These are phyloP conservation scores for Bombus huntii DNA, from an alignment of 1,140 invertebrate species.

Conservation along the genomic window DNA sequence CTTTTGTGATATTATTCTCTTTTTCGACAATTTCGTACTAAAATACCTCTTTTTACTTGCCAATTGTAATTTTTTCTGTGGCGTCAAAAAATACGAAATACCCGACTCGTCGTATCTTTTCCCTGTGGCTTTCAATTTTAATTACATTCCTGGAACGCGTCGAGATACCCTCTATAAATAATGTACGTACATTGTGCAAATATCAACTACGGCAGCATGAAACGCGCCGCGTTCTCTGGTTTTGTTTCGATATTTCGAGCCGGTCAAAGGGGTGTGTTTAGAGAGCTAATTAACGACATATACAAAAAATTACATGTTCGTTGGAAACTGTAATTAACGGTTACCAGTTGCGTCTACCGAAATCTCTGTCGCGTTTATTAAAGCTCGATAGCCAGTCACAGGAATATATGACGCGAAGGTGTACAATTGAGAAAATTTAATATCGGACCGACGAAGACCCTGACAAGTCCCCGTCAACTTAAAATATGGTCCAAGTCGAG, in stretches of 20 bases:
- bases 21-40: background rate
- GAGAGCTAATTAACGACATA: constrained; percentile 37
- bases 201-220: too few species aligned
- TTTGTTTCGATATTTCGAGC: background rate
- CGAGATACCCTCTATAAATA: background rate
- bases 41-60: background rate
- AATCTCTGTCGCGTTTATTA: background rate
- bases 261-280: background rate
- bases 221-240: background rate
- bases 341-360: background rate
- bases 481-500: constrained; percentile 37
- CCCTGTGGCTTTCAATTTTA: too few species aligned
- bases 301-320: constrained; percentile 37
- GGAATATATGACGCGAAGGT: too few species aligned
- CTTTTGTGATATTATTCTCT: too few species aligned
- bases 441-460: constrained; percentile 26
- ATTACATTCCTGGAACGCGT: background rate
- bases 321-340: constrained; percentile 38
- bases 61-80: background rate
- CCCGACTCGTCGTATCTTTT: too few species aligned
- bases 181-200: too few species aligned
- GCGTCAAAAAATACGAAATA: too few species aligned
- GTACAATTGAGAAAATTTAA: constrained; percentile 23
- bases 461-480: constrained; percentile 22
- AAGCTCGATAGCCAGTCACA: background rate